Base-by-base conservation (phyloP, 2,888 invertebrate genomes). In the Scaptomyza flava region DNA sequence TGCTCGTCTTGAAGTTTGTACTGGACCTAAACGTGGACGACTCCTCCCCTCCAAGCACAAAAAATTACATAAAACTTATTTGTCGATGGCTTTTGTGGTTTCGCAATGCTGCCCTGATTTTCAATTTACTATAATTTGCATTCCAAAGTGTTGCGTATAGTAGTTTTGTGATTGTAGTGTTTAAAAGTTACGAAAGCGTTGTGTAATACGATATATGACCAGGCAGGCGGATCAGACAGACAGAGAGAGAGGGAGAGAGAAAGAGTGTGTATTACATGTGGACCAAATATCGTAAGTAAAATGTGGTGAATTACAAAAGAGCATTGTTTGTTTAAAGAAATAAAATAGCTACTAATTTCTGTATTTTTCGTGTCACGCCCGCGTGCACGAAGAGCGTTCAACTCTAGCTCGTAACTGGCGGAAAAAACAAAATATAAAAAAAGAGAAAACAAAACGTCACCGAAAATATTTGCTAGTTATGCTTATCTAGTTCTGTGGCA, bases 121-220 rank as follows among this genome's bases (percentile, higher is more conserved):
- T 85, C 82, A 82, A 82, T 82, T 81, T 85, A 80, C 79, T 85
- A 78, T 79, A 82, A 79, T 82, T 85, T 84, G 68, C 85, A 79
- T 84, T 68, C 80, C 71, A 67, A 65, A 72, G 67, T 68, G 50
- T 80, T 81, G 84, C 58, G 76, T 65, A 75, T 41, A 4, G 14
- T 60, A 61, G 42, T 68, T 64, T 77, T 62, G 61, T 68, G 65
- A 51, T 59, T 59, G 38, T 17, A 7, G 42, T 60, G 54, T 31
- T 42, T 30, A 57, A 48, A 61, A 72, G 62, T 69, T 75, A 47
- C 41, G 45, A 62, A 23, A 68, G 74, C 52, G 36, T 72, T 54
- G 47, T 65, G 57, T 53, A 60, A 42, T 50, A 64, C 83, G 84
- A 81, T 79, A 72, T 78, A 84, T 77, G 61, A 58, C 62, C 36